A percentile compares a stretch with the other conserved stretches of the same genome.
These are phyloP conservation scores for Drosophila subsilvestris DNA, from an alignment of 2,888 invertebrate genomes.

Conservation along the genomic window DNA sequence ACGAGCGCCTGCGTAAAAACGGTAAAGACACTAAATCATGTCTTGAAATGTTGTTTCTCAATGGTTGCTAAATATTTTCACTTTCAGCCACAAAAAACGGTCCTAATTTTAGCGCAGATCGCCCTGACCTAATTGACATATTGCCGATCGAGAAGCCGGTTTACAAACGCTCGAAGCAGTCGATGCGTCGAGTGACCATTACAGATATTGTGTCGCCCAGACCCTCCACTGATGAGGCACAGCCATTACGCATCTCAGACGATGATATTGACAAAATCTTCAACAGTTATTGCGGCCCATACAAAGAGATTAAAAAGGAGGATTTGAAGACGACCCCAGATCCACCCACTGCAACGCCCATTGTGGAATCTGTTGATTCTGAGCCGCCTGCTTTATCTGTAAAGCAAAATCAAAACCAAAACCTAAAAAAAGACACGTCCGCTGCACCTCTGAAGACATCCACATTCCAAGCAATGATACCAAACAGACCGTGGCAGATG, in stretches of 20 bases:
- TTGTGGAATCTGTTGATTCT: not conserved
- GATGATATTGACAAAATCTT: constrained; percentile 83
- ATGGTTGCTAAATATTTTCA: not conserved
- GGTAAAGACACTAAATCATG: constrained; percentile 54
- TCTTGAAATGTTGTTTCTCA: not conserved
- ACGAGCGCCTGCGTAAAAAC: constrained; percentile 73
- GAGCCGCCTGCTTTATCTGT: not conserved
- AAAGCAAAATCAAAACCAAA: not conserved
- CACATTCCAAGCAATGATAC: not conserved
- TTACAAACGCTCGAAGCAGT: constrained; percentile 79
- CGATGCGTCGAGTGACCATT: constrained; percentile 76
- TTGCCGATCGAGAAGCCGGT: constrained; percentile 79
- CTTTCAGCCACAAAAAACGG: constrained; percentile 63
- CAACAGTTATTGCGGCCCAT: constrained; percentile 81
- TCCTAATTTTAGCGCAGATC: constrained; percentile 70
- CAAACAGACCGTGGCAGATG: not conserved
- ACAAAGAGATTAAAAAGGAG: constrained; percentile 76
- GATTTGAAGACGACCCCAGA: not conserved
- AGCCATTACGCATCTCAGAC: constrained; percentile 81
- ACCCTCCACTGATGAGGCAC: constrained; percentile 65
- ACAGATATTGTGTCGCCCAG: constrained; percentile 80
- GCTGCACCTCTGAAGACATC: not conserved
- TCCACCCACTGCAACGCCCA: not conserved
- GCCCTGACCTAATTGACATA: constrained; percentile 74
- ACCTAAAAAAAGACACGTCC: not conserved